Conservation (phyloP, 2,888 invertebrate genomes). For the Pterostichus niger region DNA sequence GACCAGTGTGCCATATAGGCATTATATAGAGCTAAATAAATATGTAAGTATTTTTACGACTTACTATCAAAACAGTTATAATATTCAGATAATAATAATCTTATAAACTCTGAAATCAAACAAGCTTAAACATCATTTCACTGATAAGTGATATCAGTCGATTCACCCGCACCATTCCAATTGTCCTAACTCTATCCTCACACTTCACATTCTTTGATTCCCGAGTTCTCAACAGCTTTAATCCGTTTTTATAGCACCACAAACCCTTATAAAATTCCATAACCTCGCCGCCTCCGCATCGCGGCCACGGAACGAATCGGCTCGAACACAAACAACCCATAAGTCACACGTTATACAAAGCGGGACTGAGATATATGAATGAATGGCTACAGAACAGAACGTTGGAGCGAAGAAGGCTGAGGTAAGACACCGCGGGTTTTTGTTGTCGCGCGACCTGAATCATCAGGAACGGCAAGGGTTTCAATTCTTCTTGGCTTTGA, state of each 20-base stretch:
- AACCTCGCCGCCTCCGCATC: background rate
- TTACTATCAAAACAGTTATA: too few species aligned
- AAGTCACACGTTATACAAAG: conserved; percentile 34
- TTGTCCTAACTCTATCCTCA: background rate
- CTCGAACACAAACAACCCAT: conserved; percentile 48
- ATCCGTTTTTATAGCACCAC: conserved; percentile 48
- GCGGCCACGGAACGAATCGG: conserved; percentile 33
- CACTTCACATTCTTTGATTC: conserved; percentile 32
- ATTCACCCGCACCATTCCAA: background rate
- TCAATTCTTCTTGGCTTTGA: background rate
- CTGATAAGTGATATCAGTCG: too few species aligned
- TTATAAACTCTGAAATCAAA: too few species aligned
- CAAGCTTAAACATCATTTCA: background rate
- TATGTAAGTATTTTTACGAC: too few species aligned
- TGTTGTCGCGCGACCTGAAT: conserved; percentile 32
- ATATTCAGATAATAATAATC: too few species aligned
- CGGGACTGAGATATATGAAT: conserved; percentile 43
- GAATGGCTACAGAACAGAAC: background rate
- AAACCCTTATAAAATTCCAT: conserved; percentile 38
- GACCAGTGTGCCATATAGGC: too few species aligned
- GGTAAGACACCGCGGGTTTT: background rate
- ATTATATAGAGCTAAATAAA: too few species aligned
- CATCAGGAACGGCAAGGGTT: background rate
- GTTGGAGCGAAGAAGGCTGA: background rate
- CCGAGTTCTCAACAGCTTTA: background rate